Conservation (phyloP, 2,888 invertebrate species). For the Scotopteryx bipunctaria region DNA sequence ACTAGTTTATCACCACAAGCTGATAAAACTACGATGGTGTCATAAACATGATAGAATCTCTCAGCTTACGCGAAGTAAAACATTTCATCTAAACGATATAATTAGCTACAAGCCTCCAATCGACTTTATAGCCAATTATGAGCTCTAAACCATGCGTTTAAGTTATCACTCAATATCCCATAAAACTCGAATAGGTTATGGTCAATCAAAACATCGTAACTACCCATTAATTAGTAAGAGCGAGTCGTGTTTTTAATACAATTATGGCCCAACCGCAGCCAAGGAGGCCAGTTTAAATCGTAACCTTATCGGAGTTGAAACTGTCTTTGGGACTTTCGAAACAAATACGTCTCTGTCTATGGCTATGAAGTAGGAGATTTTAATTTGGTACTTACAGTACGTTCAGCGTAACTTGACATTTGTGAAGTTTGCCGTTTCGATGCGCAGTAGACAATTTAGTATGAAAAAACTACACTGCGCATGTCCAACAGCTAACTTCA, state of each 20-base stretch:
- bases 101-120: conserved; percentile 29
- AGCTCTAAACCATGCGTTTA: conserved; percentile 22
- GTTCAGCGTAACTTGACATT: too few relatives aligned
- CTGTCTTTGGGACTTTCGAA: conserved; percentile 57
- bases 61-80: background rate
- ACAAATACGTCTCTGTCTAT: conserved; percentile 53
- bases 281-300: conserved; percentile 46
- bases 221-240: conserved; percentile 39
- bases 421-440: too few relatives aligned
- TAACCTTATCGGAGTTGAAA: conserved; percentile 57
- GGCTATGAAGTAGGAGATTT: conserved; percentile 36
- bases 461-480: too few relatives aligned
- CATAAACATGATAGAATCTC: background rate
- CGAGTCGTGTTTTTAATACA: conserved; percentile 34
- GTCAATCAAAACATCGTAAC: conserved; percentile 46
- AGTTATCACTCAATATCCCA: conserved; percentile 34
- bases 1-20: background rate
- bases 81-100: background rate
- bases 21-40: background rate
- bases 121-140: conserved; percentile 17
- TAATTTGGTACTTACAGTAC: too few relatives aligned
- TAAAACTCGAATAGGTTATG: conserved; percentile 46
- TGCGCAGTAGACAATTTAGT: too few relatives aligned
- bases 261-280: conserved; percentile 35
- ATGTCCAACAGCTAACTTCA: too few relatives aligned